Evolutionary conservation across 2,797 vertebrate genomes (phyloP).

Genomic region (Brotula barbata): DNA sequence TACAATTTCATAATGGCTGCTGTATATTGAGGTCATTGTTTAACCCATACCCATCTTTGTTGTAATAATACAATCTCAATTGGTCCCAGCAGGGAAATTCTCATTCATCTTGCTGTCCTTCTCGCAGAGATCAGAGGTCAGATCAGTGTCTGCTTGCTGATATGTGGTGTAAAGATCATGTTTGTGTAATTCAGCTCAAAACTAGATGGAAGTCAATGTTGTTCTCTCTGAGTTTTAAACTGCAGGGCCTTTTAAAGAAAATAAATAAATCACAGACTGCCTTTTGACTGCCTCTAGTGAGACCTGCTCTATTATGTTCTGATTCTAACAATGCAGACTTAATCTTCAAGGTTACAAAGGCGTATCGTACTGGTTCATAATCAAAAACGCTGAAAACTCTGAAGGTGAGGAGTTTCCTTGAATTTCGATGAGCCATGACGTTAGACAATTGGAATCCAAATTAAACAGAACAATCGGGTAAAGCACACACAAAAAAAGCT

Average conservation of each 20-base stretch:
- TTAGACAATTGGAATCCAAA: conserved; percentile 23
- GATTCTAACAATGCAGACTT: no score
- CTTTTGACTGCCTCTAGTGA: no score
- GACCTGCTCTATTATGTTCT: no score
- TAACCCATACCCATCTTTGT: conserved; percentile 8
- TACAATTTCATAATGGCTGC: not conserved
- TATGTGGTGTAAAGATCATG: no score
- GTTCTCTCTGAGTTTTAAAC: no score
- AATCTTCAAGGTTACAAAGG: conserved; percentile 52
- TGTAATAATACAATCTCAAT: conserved; percentile 22
- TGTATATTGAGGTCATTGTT: conserved; percentile 7
- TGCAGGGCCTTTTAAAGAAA: no score
- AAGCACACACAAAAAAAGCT: conserved; percentile 1
- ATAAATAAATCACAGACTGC: no score
- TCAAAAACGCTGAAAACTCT: conserved; percentile 34
- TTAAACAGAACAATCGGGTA: conserved; percentile 23
- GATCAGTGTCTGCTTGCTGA: no score
- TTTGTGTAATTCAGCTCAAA: no score
- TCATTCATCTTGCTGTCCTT: conserved; percentile 1
- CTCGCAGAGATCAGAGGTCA: conserved; percentile 23
- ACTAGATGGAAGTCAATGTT: no score
- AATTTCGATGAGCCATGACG: conserved; percentile 38
- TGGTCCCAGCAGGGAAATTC: conserved; percentile 10
- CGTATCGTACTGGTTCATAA: not conserved
- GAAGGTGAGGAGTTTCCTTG: conserved; percentile 32